Percentiles rank a stretch among this genome's conserved stretches.
phyloP scores from a whole-genome alignment of 2,113 vertebrate species.

The Laticauda colubrina region DNA sequence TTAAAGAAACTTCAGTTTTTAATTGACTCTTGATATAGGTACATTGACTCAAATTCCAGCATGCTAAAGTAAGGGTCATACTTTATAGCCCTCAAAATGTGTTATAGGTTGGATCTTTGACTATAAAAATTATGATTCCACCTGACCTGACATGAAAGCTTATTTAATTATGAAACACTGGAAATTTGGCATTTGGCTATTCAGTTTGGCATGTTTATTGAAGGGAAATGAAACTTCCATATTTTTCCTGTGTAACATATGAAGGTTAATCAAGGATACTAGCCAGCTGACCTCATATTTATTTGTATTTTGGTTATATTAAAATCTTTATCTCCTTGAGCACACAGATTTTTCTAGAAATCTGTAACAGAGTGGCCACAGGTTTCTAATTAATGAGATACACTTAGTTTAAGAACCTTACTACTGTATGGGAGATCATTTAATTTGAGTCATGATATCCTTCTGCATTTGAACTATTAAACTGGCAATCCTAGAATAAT shows the following conservation, averaged over 20 bases:
- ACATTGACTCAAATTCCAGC: background rate
- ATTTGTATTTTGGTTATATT: background rate
- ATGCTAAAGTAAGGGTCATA: background rate
- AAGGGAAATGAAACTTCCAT: background rate
- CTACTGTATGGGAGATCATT: background rate
- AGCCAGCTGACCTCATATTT: background rate
- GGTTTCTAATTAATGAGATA: background rate
- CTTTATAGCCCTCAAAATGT: background rate
- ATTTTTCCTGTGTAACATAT: background rate
- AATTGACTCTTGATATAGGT: background rate
- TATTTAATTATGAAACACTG: background rate
- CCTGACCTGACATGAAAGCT: background rate
- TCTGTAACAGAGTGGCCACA: background rate
- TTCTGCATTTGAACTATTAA: background rate
- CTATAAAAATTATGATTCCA: background rate
- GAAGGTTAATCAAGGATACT: conserved; percentile 1
- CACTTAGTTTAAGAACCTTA: background rate
- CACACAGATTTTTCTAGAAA: background rate
- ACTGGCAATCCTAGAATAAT: background rate
- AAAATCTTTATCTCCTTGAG: background rate
- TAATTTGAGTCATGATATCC: background rate
- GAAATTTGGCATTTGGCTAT: background rate
- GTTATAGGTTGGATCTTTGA: conserved; percentile 15
- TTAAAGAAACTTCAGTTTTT: background rate
- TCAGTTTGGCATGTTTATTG: background rate